Evolutionary conservation across 2,113 vertebrate genomes (phyloP), one percentile per base, ranked within the genome.

Genomic region (Heptranchias perlo): DNA sequence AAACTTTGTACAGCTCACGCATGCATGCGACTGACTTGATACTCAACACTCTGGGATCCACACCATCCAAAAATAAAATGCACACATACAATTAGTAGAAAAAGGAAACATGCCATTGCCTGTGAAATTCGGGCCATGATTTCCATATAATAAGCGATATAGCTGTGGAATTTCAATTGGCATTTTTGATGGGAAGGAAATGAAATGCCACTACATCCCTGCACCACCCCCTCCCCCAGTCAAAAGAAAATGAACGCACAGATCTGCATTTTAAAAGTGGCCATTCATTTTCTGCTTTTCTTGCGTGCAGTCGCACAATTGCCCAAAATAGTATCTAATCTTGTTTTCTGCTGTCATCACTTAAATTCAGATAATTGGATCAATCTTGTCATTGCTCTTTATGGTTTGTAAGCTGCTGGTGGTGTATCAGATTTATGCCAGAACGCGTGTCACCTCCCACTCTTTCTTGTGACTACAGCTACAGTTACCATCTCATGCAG

Each of bases 401-500:
- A 73, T 47, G 52, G 25, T 67, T 65, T 69, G 44, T 52, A 69
- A 69, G 64, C 44, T 95, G 14, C 58, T 95, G 94, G 23, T 95
- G 44, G 13, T 73, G 44, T 52, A 52, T 28, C 44, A 94, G 61
- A 44, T 67, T 94, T 91, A 54, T 91, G 58, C 31, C 92, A 73
- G 39, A 58, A 10, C 94, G 14, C 47, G 14, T 25, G 65, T 69
- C 28, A 16, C 25, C 11, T 95, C 65, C 52, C 91, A 69, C 64
- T 73, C 94, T 95, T 95, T 16, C 65, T 35, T 95, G 52, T 69
- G 25, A 52, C 28, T 28, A 62, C 10, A 73, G 64, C 65, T 95
- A 16, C 23, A 65, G 47, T 95, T 95, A 52, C 93, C 93, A 95
- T 69, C 65, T 73, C 94, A 95, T 52, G 65, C 94, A 95, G 94